phyloP scores from a whole-genome alignment of 2,797 vertebrate genomes.

The Lithobates pipiens region DNA sequence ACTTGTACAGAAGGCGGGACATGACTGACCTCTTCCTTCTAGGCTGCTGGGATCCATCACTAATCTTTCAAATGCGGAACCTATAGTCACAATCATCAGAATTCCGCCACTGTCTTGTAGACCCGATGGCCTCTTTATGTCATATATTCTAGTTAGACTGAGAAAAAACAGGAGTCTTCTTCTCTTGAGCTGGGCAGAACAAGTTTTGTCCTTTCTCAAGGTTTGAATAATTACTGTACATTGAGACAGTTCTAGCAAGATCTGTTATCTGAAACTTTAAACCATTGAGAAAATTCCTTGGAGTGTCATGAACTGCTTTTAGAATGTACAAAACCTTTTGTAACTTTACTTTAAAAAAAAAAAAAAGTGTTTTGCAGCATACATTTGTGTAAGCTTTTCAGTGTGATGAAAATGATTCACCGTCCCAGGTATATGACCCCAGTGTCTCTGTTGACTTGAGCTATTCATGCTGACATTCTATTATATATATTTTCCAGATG shows the following conservation, averaged over 20 bases:
- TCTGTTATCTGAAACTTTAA: conserved; percentile 45
- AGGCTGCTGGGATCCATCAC: background rate
- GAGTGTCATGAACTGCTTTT: conserved; percentile 42
- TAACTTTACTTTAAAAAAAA: background rate
- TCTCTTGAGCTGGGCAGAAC: background rate
- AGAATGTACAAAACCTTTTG: conserved; percentile 14
- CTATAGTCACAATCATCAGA: background rate
- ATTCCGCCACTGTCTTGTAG: background rate
- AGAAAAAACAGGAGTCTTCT: conserved; percentile 32
- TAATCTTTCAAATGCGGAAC: background rate
- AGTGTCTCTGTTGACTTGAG: conserved; percentile 26
- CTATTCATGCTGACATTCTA: conserved; percentile 11
- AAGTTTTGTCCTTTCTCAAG: background rate
- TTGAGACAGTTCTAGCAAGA: background rate
- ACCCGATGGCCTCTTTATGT: background rate
- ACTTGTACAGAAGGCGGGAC: background rate
- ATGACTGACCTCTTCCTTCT: background rate
- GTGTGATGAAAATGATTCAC: conserved; percentile 31
- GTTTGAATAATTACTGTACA: conserved; percentile 42
- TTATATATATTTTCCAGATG: conserved; percentile 49
- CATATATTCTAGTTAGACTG: background rate
- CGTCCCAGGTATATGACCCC: conserved; percentile 26
- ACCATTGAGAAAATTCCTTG: conserved; percentile 40
- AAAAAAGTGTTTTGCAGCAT: conserved; percentile 11
- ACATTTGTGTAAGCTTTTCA: conserved; percentile 18